These are phyloP conservation scores for Nothocercus julius DNA, from an alignment of 2,113 vertebrate species.

Conservation along the genomic window DNA sequence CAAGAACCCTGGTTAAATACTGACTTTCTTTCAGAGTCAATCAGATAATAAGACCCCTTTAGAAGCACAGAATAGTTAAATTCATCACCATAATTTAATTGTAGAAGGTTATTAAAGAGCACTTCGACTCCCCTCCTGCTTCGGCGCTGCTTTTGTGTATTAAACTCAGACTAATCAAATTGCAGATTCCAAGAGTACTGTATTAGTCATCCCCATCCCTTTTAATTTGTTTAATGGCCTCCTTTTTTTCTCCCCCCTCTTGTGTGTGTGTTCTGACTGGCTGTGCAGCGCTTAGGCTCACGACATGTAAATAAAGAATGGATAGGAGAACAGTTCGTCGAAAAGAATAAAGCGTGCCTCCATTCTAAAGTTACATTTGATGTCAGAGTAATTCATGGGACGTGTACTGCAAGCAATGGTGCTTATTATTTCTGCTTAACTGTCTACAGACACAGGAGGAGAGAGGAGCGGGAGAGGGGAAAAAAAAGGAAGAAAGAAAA, in stretches of 20 bases:
- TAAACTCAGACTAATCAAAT: slow-evolving; percentile 87
- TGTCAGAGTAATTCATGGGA: slow-evolving; percentile 81
- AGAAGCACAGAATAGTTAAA: slow-evolving; percentile 79
- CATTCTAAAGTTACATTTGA: slow-evolving; percentile 83
- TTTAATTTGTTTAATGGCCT: slow-evolving; percentile 88
- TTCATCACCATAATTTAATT: slow-evolving; percentile 86
- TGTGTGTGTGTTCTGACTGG: slow-evolving; percentile 70
- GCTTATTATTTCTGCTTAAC: slow-evolving; percentile 80
- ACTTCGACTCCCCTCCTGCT: slow-evolving; percentile 78
- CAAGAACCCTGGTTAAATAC: slow-evolving; percentile 71
- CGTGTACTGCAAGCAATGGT: slow-evolving; percentile 74
- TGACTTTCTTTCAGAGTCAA: slow-evolving; percentile 77
- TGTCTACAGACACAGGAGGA: slow-evolving; percentile 79
- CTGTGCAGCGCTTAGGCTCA: slow-evolving; percentile 74
- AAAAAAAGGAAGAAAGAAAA: slow-evolving; percentile 76
- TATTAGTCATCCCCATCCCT: slow-evolving; percentile 82
- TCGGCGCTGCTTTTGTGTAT: slow-evolving; percentile 81
- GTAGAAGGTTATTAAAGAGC: slow-evolving; percentile 83
- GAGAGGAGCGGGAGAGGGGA: slow-evolving; percentile 62
- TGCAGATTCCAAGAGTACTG: slow-evolving; percentile 84
- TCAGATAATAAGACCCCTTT: slow-evolving; percentile 79
- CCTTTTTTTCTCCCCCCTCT: slow-evolving; percentile 64
- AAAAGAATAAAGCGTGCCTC: slow-evolving; percentile 82
- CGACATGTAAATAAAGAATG: slow-evolving; percentile 81
- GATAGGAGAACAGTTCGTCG: slow-evolving; percentile 73